Evolutionary conservation across 2,113 vertebrate genomes (phyloP).

Genomic region (Hippocampus mohnikei): DNA sequence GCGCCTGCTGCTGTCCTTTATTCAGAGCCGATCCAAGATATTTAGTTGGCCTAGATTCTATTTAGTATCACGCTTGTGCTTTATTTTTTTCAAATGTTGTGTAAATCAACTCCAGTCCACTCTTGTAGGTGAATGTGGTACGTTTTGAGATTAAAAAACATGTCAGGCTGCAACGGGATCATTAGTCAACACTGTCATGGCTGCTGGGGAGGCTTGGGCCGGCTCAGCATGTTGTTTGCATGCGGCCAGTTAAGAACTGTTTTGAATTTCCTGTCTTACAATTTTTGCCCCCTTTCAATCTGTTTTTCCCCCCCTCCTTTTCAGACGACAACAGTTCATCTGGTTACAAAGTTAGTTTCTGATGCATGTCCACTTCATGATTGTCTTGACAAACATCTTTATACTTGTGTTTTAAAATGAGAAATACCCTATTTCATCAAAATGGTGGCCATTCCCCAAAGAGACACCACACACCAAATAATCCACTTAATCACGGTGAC

Average conservation of each 20-base stretch:
- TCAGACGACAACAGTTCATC: slow-evolving; percentile 44
- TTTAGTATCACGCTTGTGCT: not conserved
- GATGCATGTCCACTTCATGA: slow-evolving; percentile 31
- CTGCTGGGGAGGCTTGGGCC: not conserved
- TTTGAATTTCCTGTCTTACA: not conserved
- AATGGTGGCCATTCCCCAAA: not conserved
- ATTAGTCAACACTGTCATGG: not conserved
- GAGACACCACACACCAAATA: not conserved
- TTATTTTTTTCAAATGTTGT: too few species aligned
- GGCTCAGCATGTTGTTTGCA: slow-evolving; percentile 29
- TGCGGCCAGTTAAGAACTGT: slow-evolving; percentile 47
- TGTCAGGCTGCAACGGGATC: too few species aligned
- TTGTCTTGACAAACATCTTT: not conserved
- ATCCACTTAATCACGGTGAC: too few species aligned
- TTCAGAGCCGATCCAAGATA: not conserved
- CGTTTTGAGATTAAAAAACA: too few species aligned
- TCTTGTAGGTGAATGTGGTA: not conserved
- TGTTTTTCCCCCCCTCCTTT: slow-evolving; percentile 27
- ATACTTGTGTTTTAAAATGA: not conserved
- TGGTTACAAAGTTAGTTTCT: slow-evolving; percentile 63
- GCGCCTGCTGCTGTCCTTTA: not conserved
- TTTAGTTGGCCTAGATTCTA: not conserved
- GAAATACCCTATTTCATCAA: not conserved
- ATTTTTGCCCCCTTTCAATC: slow-evolving; percentile 27
- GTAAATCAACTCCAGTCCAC: too few species aligned